These are phyloP conservation scores for Salvator merianae DNA, from an alignment of 2,113 vertebrate genomes.

Conservation along the genomic window DNA sequence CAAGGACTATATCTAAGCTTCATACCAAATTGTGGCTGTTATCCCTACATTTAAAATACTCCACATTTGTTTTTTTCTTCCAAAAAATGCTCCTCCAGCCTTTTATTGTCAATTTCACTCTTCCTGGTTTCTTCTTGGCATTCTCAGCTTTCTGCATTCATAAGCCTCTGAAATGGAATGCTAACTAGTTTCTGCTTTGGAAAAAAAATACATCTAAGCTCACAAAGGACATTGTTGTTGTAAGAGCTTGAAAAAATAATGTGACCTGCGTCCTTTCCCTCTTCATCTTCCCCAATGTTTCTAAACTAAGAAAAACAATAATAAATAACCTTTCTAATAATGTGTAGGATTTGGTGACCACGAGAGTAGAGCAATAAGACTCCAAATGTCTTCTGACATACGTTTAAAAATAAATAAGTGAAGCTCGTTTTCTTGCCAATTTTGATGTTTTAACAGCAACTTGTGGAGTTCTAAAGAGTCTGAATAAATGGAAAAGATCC, in stretches of 20 bases:
- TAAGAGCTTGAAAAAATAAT: conserved; percentile 51
- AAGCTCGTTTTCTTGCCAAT: conserved; percentile 38
- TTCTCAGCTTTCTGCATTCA: conserved; percentile 32
- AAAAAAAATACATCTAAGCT: conserved; percentile 6
- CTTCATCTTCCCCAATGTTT: conserved; percentile 57
- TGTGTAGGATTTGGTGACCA: conserved; percentile 10
- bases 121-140: conserved; percentile 3
- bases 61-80: background rate
- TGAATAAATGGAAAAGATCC: conserved; percentile 49
- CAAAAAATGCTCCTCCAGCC: background rate
- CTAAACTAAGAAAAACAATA: conserved; percentile 49
- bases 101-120: background rate
- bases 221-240: conserved; percentile 46
- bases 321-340: conserved; percentile 68
- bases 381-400: conserved; percentile 45
- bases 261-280: conserved; percentile 10
- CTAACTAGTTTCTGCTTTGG: conserved; percentile 40
- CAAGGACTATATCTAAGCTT: conserved; percentile 2
- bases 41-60: background rate
- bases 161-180: conserved; percentile 42
- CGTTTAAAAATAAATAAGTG: conserved; percentile 63
- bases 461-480: conserved; percentile 26
- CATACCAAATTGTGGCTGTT: background rate
- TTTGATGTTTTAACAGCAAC: conserved; percentile 47
- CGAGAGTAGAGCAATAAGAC: conserved; percentile 41